Percentiles rank a stretch among this genome's conserved stretches.
These are phyloP conservation scores for Phalloptychus januarius DNA, from an alignment of 2,797 vertebrate species.

Conservation along the genomic window DNA sequence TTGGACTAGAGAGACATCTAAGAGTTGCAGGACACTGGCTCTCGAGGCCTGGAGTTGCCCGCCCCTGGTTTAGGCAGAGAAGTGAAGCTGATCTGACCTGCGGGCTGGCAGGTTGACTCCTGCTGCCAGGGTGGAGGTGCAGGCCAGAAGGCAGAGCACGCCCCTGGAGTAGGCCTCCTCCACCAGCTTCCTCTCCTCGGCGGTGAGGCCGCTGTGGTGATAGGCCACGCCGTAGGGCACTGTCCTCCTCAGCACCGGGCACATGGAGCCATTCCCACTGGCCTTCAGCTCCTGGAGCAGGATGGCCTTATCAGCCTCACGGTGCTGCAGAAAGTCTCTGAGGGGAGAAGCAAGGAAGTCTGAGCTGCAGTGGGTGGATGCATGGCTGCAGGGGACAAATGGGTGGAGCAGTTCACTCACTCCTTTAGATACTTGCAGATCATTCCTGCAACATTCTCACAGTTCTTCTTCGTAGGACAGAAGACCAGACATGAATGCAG, in stretches of 20 bases:
- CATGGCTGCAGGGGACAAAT: neutral
- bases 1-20: too few relatives aligned
- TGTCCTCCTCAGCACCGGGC: slow-evolving; percentile 86
- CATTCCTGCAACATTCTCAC: slow-evolving; percentile 94
- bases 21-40: too few relatives aligned
- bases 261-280: slow-evolving; percentile 84
- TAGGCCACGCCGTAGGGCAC: slow-evolving; percentile 92
- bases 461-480: slow-evolving; percentile 97
- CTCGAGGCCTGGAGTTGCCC: too few relatives aligned
- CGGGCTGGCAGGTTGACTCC: slow-evolving; percentile 96
- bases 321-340: slow-evolving; percentile 84
- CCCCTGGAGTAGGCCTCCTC: slow-evolving; percentile 92
- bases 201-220: slow-evolving; percentile 94
- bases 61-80: neutral
- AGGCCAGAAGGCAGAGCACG: slow-evolving; percentile 90
- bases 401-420: slow-evolving; percentile 72
- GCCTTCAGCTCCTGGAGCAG: slow-evolving; percentile 83
- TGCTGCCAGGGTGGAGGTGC: slow-evolving; percentile 94
- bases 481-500: slow-evolving; percentile 92
- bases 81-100: slow-evolving; percentile 70
- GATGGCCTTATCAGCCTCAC: slow-evolving; percentile 80
- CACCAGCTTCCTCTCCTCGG: slow-evolving; percentile 88
- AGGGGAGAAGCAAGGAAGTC: neutral
- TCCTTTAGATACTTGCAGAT: slow-evolving; percentile 92
- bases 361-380: neutral